A percentile compares a stretch with the other conserved stretches of the same genome.
Evolutionary conservation across 2,888 invertebrate species (phyloP).

Genomic region (Perithous albicinctus): DNA sequence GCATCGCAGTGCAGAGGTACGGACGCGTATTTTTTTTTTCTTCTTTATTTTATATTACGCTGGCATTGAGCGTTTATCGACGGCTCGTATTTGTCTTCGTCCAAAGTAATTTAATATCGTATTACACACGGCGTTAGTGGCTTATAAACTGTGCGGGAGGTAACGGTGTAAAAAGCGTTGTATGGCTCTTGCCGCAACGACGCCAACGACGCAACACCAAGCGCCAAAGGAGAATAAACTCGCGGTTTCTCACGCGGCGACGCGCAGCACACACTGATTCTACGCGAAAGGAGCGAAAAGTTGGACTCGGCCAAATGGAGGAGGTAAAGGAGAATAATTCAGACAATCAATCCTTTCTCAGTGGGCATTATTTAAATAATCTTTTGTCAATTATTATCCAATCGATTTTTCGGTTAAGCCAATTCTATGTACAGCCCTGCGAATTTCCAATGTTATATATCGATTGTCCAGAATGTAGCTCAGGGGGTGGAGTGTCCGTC

Average conservation of each 20-base stretch:
- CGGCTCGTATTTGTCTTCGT: not conserved
- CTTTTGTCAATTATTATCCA: too few relatives aligned
- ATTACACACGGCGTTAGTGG: not conserved
- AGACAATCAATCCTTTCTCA: too few relatives aligned
- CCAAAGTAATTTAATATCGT: not conserved
- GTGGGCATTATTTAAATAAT: too few relatives aligned
- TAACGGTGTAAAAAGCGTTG: not conserved
- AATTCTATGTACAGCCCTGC: not conserved
- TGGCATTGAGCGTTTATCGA: not conserved
- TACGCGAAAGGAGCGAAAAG: not conserved
- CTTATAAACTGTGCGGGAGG: not conserved
- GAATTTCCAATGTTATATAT: not conserved
- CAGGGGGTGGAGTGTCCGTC: conserved; percentile 20
- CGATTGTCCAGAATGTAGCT: not conserved
- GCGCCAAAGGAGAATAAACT: not conserved
- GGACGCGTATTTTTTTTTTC: not conserved
- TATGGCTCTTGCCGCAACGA: not conserved
- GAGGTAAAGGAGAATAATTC: conserved; percentile 49
- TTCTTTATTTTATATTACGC: not conserved
- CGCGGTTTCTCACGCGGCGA: not conserved
- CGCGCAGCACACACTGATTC: not conserved
- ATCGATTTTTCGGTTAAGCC: too few relatives aligned
- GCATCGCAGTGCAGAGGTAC: conserved; percentile 16
- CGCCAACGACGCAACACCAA: not conserved
- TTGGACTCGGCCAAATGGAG: conserved; percentile 54